These are phyloP conservation scores for Amphimedon queenslandica DNA, from an alignment of 37 sponge, comb jelly and placozoan species.

Conservation along the genomic window DNA sequence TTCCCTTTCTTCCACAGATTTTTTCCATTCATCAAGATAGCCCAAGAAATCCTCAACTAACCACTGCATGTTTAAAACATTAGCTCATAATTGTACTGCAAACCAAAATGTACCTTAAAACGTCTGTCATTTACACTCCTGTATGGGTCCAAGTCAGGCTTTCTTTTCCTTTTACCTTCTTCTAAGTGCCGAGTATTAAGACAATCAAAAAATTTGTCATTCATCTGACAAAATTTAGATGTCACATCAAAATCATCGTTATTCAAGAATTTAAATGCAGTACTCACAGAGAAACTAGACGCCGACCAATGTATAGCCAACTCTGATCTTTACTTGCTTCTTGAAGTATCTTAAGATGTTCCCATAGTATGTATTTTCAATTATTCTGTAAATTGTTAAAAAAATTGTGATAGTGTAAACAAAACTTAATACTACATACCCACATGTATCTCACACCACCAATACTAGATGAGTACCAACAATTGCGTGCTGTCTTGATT, in stretches of 20 bases:
- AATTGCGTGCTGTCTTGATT: constrained; percentile 30
- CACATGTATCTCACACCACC: constrained; percentile 7
- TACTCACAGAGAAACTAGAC: constrained; percentile 41
- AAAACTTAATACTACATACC: background rate
- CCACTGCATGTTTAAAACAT: too few relatives aligned
- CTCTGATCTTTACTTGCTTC: background rate
- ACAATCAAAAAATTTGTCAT: constrained; percentile 42
- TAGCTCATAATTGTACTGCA: background rate
- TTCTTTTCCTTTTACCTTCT: constrained; percentile 12
- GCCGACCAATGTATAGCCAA: constrained; percentile 21
- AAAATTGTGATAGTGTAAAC: background rate
- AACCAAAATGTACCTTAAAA: constrained; percentile 11
- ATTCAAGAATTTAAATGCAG: constrained; percentile 10
- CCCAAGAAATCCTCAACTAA: constrained; percentile 23
- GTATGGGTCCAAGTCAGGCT: constrained; percentile 29
- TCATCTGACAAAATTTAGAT: constrained; percentile 22
- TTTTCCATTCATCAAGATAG: constrained; percentile 29
- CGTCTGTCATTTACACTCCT: constrained; percentile 9
- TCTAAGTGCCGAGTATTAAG: constrained; percentile 16
- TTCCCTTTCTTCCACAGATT: background rate
- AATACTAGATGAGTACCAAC: constrained; percentile 32
- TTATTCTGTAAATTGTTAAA: constrained; percentile 14
- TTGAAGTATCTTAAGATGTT: constrained; percentile 14
- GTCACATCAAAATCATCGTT: constrained; percentile 13
- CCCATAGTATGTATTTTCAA: constrained; percentile 32